Base-by-base conservation (phyloP, 2,113 vertebrate species). In the Vombatus ursinus region DNA sequence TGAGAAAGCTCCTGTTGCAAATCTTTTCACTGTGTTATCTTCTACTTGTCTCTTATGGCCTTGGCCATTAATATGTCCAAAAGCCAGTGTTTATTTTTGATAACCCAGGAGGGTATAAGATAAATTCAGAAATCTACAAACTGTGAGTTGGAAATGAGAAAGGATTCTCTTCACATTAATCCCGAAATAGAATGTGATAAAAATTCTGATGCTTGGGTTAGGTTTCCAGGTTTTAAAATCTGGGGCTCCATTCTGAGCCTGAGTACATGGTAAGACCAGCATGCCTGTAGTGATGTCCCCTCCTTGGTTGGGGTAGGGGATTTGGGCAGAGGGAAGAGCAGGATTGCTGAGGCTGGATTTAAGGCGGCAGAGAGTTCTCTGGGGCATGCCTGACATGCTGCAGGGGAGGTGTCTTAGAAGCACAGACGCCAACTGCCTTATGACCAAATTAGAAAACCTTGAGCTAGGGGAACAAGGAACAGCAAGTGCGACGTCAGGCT, bases 361-460 rank as follows among this genome's bases (percentile, higher is more conserved):
- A 10, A 54, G 93, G 47, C 12, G 0, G 84, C 91, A 0, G 0
- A 2, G 0, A 49, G 52, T 90, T 97, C 96, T 92, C 90, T 0
- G 0, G 95, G 94, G 97, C 96, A 98, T 14, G 94, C 94, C 94
- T 97, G 94, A 19, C 51, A 28, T 97, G 96, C 97, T 92, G 48
- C 1, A 1, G 90, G 23, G 94, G 91, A 92, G 95, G 96, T 97
- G 96, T 98, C 96, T 94, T 77, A 57, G 96, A 97, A 96, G 97
- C 54, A 8, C 77, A 94, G 97, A 98, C 97, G 68, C n/a, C 9
- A 19, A 96, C 94, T 54, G 52, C 92, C 92, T 95, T 91, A 96
- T 14, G 97, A 97, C 98, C 52, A 77, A 98, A 98, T 98, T 99
- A 98, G 98, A 99, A 98, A 98, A 97, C 97, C 98, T 98, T 96